These are phyloP conservation scores for Heliothis peltigera DNA, from an alignment of 2,888 invertebrate species.

Conservation along the genomic window DNA sequence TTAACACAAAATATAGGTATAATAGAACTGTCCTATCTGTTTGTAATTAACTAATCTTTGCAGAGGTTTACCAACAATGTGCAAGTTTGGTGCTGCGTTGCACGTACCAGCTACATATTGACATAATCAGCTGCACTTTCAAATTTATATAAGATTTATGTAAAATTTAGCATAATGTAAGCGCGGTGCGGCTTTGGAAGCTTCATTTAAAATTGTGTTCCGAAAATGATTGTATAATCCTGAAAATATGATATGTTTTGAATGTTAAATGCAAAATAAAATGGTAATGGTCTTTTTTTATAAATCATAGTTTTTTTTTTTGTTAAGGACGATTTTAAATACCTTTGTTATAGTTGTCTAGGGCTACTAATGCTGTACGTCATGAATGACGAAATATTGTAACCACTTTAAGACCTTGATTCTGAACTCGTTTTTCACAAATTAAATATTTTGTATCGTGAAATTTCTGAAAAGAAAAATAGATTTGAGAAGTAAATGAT, in stretches of 20 bases:
- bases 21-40: constrained; percentile 30
- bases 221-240: neutral
- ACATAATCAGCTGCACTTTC: constrained; percentile 54
- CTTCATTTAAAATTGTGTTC: neutral
- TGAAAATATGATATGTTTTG: neutral
- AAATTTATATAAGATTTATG: constrained; percentile 42
- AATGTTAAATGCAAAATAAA: neutral
- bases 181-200: neutral
- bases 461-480: too few species aligned
- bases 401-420: too few species aligned
- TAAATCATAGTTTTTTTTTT: too few species aligned
- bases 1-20: too few species aligned
- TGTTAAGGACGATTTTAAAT: too few species aligned
- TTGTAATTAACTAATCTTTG: constrained; percentile 11
- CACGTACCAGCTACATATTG: constrained; percentile 54
- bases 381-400: too few species aligned
- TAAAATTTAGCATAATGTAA: constrained; percentile 10
- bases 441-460: too few species aligned
- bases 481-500: too few species aligned
- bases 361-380: too few species aligned
- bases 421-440: too few species aligned
- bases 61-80: constrained; percentile 53
- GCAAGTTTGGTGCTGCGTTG: constrained; percentile 51
- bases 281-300: too few species aligned
- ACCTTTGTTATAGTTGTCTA: too few species aligned